A percentile compares a stretch with the other conserved stretches of the same genome.
Conservation (phyloP, 2,797 vertebrate species). For the Phyllotis vaccarum region DNA sequence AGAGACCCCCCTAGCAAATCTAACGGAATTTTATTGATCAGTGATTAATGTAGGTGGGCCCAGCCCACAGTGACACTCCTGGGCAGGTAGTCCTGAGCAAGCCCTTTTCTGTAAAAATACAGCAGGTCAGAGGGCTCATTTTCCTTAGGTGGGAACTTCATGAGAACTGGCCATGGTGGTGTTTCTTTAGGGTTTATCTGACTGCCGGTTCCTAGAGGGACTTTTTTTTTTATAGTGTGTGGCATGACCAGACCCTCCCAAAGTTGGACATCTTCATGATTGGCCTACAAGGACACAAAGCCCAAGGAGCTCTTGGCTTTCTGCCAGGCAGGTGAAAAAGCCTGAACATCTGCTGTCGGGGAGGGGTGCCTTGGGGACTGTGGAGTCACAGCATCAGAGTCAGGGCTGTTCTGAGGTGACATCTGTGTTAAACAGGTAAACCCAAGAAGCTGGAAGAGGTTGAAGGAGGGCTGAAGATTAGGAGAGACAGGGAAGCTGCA, state of each 20-base stretch:
- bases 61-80: too few species aligned
- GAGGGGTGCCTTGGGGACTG: fast-evolving
- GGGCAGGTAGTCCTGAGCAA: too few species aligned
- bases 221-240: not conserved
- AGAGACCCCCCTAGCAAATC: too few species aligned
- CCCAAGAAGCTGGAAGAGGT: not conserved
- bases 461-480: not conserved
- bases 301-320: not conserved
- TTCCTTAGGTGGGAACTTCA: not conserved
- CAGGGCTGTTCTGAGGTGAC: not conserved
- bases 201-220: not conserved
- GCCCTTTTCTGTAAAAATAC: not conserved
- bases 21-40: too few species aligned
- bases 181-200: not conserved
- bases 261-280: not conserved
- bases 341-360: not conserved
- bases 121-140: fast-evolving
- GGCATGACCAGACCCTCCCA: not conserved
- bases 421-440: not conserved
- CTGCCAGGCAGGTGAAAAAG: not conserved
- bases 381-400: not conserved
- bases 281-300: fast-evolving
- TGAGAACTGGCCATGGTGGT: fast-evolving
- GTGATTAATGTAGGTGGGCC: too few species aligned
- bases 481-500: not conserved